phyloP scores from a whole-genome alignment of 2,888 invertebrate genomes.

The Junonia oenone region DNA sequence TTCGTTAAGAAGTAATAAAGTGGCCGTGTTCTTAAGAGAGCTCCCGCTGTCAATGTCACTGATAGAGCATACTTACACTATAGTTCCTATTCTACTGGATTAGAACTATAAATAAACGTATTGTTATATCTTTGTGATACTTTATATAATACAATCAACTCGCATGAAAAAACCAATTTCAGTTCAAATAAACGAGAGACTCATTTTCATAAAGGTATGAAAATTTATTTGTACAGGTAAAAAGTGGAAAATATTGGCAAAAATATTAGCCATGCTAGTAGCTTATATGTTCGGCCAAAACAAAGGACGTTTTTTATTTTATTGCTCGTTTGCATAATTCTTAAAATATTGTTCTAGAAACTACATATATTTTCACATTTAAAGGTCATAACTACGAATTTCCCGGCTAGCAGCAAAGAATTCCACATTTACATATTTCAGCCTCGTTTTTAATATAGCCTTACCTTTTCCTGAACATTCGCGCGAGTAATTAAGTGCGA shows the following conservation, averaged over 20 bases:
- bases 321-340: too few species aligned
- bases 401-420: neutral
- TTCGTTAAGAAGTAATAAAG: constrained; percentile 7
- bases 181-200: too few species aligned
- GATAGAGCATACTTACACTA: neutral
- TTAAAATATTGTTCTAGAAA: too few species aligned
- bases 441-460: neutral
- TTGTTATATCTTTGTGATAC: neutral
- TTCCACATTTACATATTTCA: neutral
- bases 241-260: too few species aligned
- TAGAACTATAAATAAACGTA: neutral
- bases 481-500: neutral
- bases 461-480: neutral
- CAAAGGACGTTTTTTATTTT: too few species aligned
- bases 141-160: neutral
- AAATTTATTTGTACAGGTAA: too few species aligned
- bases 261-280: too few species aligned
- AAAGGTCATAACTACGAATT: too few species aligned
- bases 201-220: too few species aligned
- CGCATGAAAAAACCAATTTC: neutral
- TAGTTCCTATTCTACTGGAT: neutral
- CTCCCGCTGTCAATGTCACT: neutral
- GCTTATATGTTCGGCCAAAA: too few species aligned
- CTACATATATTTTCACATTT: neutral
- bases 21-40: neutral